These are phyloP conservation scores for Acleris cristana DNA, from an alignment of 2,888 invertebrate genomes.

Conservation along the genomic window DNA sequence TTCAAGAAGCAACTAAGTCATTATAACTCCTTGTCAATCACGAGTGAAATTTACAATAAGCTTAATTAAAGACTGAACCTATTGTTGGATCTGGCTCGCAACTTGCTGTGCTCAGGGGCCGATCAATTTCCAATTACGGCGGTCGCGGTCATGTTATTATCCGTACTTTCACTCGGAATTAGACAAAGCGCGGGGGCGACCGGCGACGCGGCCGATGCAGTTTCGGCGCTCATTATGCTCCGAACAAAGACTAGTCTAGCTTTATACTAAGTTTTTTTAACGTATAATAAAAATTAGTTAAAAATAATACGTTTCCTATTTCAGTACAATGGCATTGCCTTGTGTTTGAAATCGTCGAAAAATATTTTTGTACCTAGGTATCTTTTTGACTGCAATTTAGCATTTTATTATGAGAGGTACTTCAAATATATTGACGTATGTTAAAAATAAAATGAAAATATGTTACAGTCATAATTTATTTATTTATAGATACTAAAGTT, in stretches of 20 bases:
- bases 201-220: constrained; percentile 15
- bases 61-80: constrained; percentile 10
- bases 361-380: no score
- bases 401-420: no score
- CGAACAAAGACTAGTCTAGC: constrained; percentile 8
- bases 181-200: neutral
- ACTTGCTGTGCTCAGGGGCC: constrained; percentile 16
- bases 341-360: neutral
- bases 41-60: constrained; percentile 10
- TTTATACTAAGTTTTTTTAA: neutral
- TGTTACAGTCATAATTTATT: neutral
- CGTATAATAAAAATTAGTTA: neutral
- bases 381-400: no score
- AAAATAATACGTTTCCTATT: neutral
- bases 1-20: neutral
- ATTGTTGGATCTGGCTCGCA: constrained; percentile 14
- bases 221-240: constrained; percentile 16
- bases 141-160: constrained; percentile 14
- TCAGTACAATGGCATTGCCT: no score
- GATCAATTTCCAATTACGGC: constrained; percentile 29
- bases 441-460: neutral
- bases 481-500: neutral
- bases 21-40: neutral
- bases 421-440: neutral
- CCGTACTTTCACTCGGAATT: constrained; percentile 23